Evolutionary conservation across 2,888 invertebrate species (phyloP).

Genomic region (Strigamia transsilvanica): DNA sequence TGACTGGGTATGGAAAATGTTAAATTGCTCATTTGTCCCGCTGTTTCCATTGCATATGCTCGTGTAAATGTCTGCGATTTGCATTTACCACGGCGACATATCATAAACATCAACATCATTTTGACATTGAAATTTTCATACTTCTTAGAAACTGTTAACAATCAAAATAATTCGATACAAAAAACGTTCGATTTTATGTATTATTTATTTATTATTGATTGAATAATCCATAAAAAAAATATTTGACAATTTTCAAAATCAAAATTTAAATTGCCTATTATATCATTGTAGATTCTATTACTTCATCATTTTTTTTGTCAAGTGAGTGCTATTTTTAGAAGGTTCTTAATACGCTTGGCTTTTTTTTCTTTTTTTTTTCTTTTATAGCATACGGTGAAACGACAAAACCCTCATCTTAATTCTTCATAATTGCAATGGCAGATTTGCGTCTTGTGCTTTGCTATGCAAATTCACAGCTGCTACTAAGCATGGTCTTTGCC

Average conservation of each 20-base stretch:
- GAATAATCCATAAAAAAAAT: too few species aligned
- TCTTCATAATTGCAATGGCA: constrained; percentile 8
- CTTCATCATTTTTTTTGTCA: background rate
- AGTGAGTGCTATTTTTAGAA: background rate
- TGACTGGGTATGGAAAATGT: background rate
- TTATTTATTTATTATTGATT: too few species aligned
- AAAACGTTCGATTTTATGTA: too few species aligned
- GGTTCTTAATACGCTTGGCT: background rate
- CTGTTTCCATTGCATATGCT: background rate
- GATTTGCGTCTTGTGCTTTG: constrained; percentile 8
- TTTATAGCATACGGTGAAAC: background rate
- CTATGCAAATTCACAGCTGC: constrained; percentile 8
- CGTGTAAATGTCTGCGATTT: too few species aligned
- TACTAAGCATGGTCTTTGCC: constrained; percentile 2
- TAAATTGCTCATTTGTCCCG: background rate
- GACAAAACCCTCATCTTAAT: constrained; percentile 3
- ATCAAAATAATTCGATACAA: too few species aligned
- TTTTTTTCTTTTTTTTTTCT: background rate
- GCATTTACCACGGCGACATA: too few species aligned
- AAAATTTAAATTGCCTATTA: too few species aligned
- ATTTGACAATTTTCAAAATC: too few species aligned
- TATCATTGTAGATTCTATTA: too few species aligned
- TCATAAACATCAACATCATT: too few species aligned
- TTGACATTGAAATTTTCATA: too few species aligned
- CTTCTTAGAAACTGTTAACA: too few species aligned